These are phyloP conservation scores for Gymnocephalus cernua DNA, from an alignment of 2,113 vertebrate genomes.

Conservation along the genomic window DNA sequence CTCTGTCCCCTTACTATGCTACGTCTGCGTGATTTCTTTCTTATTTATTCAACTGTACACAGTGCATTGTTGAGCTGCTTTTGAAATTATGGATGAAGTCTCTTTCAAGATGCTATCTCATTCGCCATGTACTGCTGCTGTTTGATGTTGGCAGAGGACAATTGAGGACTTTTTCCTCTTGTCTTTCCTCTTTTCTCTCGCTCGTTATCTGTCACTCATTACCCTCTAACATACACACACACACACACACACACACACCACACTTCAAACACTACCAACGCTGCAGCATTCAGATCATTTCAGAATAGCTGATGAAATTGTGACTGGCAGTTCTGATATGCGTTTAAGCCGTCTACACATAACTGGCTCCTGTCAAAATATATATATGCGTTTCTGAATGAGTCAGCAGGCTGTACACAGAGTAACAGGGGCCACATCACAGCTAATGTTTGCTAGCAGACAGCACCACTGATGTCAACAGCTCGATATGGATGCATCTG, in stretches of 20 bases:
- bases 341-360: constrained; percentile 34
- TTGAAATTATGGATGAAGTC: constrained; percentile 66
- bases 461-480: constrained; percentile 8
- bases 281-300: constrained; percentile 16
- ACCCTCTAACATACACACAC: neutral
- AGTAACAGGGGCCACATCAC: neutral
- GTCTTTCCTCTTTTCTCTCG: constrained; percentile 13
- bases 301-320: constrained; percentile 47
- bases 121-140: neutral
- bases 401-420: constrained; percentile 20
- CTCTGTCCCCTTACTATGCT: constrained; percentile 1
- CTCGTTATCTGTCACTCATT: constrained; percentile 25
- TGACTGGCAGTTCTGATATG: constrained; percentile 12
- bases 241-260: constrained; percentile 17
- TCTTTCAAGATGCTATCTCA: constrained; percentile 60
- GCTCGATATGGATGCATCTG: constrained; percentile 26
- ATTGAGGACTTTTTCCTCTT: constrained; percentile 62
- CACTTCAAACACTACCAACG: neutral
- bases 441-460: constrained; percentile 22
- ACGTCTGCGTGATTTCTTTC: constrained; percentile 3
- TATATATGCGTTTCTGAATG: constrained; percentile 29
- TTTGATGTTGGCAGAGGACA: constrained; percentile 62
- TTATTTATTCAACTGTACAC: constrained; percentile 48
- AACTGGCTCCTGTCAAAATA: constrained; percentile 49
- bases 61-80: constrained; percentile 35